Base-by-base conservation (phyloP, 2,888 invertebrate genomes). In the Tachina lurida region DNA sequence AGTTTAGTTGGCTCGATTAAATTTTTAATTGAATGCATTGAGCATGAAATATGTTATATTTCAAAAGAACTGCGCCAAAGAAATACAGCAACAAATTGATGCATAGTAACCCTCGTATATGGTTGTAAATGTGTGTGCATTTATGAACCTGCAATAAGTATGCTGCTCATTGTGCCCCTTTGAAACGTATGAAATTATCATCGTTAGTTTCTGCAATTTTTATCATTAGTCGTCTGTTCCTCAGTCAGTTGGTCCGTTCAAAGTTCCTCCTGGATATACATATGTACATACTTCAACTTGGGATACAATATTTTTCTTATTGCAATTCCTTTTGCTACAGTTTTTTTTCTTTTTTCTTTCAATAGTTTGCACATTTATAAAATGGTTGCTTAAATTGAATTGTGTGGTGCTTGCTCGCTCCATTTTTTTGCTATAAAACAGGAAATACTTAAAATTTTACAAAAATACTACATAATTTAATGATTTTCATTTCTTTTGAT, bases 331-430 rank as follows among this genome's bases (percentile, higher is more conserved):
- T 45, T 22, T 31, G 31, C 31, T 31, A 7, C 31, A 31, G 31
- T 31, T 31, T 31, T 31, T 31, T 31, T 77, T 54, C 13, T 54
- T 65, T 58, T 17, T 45, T 71, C 56, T 10, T 9, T 60, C 13
- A 49, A 62, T 60, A 17, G 60, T 17, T 12, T 78, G 78, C 45
- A 47, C 67, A 76, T 77, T 76, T 79, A 31, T 31, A 65, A 83
- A 86, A 80, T 83, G 86, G 80, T 79, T 79, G 78, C 56, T 83
- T 79, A 79, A 86, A 83, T 74, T 83, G 73, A 86, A 80, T 65
- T 76, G 79, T 68, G 67, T 31, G 76, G 60, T 49, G 54, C 49
- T 71, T 56, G 54, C 43, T 71, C 63, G 67, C 80, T 74, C 17
- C 67, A 60, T 68, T 74, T 75, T 79, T 74, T 58, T 86, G 76